phyloP scores from a whole-genome alignment of 2,888 invertebrate genomes.

The Mythimna pallens region DNA sequence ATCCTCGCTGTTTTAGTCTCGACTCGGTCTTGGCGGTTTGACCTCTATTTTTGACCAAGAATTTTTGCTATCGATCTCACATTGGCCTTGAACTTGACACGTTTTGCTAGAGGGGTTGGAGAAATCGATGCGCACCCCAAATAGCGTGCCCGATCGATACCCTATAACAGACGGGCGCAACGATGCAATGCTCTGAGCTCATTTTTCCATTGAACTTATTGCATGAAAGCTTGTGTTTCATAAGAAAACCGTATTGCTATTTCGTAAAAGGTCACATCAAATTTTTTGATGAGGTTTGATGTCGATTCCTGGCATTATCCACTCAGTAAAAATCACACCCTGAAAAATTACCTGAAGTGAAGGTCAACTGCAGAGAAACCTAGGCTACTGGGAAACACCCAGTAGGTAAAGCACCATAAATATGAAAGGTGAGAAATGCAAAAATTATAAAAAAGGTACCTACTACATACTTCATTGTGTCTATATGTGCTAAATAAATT shows the following conservation, averaged over 20 bases:
- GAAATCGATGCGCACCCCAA: conserved; percentile 1
- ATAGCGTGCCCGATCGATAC: background rate
- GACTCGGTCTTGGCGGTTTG: background rate
- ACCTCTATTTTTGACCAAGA: background rate
- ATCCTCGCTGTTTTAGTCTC: background rate
- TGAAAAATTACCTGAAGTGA: background rate
- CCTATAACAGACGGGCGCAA: background rate
- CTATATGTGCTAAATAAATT: no score
- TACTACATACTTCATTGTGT: no score
- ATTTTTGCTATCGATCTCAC: background rate
- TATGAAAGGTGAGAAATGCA: no score
- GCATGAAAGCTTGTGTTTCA: background rate
- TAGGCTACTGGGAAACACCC: no score
- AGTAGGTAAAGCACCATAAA: no score
- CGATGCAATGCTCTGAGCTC: background rate
- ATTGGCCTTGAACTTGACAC: conserved; percentile 12
- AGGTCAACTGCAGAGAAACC: background rate
- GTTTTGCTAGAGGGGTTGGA: background rate
- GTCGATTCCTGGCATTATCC: background rate
- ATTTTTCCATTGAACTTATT: background rate
- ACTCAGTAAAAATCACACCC: background rate
- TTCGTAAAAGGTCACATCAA: background rate
- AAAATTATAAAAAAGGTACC: no score
- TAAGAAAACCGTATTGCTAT: background rate
- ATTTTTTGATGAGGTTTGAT: no score